Evolutionary conservation across 2,113 vertebrate genomes (phyloP).

Genomic region (Scopus umbretta): DNA sequence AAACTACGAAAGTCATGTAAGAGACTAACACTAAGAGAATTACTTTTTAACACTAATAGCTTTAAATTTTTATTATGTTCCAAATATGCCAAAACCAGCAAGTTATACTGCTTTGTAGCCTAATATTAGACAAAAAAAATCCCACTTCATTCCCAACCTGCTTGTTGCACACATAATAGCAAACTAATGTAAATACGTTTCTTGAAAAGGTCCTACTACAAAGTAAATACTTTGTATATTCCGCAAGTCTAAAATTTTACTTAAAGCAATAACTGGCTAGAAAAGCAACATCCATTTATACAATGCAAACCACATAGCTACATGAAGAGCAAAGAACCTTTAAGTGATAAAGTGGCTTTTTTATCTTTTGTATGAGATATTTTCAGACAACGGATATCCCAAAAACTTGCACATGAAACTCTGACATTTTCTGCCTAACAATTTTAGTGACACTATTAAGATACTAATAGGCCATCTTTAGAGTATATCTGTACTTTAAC

Average conservation of each 20-base stretch:
- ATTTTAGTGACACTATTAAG: not conserved
- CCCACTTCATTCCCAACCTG: not conserved
- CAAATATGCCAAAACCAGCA: not conserved
- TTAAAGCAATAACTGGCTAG: not conserved
- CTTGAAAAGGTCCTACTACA: not conserved
- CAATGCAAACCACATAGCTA: not conserved
- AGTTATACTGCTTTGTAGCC: not conserved
- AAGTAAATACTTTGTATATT: not conserved
- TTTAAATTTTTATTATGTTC: not conserved
- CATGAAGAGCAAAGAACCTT: not conserved
- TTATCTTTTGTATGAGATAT: not conserved
- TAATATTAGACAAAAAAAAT: not conserved
- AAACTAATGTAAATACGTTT: not conserved
- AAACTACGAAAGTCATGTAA: not conserved
- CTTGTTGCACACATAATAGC: not conserved
- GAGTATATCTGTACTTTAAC: not conserved
- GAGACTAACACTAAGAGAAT: not conserved
- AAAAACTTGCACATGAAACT: not conserved
- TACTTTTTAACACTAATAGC: not conserved
- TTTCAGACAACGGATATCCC: not conserved
- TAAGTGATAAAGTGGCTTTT: not conserved
- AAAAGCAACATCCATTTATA: not conserved
- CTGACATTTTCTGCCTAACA: not conserved
- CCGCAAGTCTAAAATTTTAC: not conserved
- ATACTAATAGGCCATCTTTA: not conserved